Conservation (phyloP, 2,113 vertebrate species). For the Scomber scombrus region DNA sequence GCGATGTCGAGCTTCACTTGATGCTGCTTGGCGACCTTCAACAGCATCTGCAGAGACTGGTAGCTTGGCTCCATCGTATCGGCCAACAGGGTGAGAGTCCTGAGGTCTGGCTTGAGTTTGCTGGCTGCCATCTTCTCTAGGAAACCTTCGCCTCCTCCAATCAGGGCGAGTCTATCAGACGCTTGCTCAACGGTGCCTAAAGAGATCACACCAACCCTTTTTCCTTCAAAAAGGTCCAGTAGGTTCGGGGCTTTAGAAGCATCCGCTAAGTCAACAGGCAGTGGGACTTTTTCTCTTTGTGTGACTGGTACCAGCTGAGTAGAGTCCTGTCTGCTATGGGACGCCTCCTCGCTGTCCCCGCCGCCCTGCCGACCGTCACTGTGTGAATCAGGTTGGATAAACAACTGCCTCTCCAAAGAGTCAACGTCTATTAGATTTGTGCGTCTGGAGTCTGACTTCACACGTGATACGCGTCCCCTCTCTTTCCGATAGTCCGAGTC, state of each 20-base stretch:
- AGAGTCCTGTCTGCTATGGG: neutral
- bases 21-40: slow-evolving; percentile 82
- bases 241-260: slow-evolving; percentile 83
- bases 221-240: slow-evolving; percentile 79
- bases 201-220: slow-evolving; percentile 78
- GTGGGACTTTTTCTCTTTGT: neutral
- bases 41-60: slow-evolving; percentile 81
- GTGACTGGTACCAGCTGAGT: slow-evolving; percentile 39
- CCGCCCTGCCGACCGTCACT: neutral
- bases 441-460: neutral
- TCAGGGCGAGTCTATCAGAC: slow-evolving; percentile 87
- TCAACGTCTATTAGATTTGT: slow-evolving; percentile 66
- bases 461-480: slow-evolving; percentile 21
- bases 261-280: neutral
- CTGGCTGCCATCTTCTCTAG: slow-evolving; percentile 89
- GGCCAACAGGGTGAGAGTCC: slow-evolving; percentile 90
- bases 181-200: slow-evolving; percentile 81
- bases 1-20: slow-evolving; percentile 87
- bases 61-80: slow-evolving; percentile 85
- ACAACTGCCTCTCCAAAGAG: slow-evolving; percentile 87
- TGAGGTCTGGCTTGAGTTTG: slow-evolving; percentile 85
- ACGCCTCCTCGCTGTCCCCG: neutral
- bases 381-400: slow-evolving; percentile 65
- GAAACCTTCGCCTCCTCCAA: slow-evolving; percentile 90
- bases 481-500: neutral